Evolutionary conservation across 2,113 vertebrate species (phyloP).

Genomic region (Cebidichthys violaceus): DNA sequence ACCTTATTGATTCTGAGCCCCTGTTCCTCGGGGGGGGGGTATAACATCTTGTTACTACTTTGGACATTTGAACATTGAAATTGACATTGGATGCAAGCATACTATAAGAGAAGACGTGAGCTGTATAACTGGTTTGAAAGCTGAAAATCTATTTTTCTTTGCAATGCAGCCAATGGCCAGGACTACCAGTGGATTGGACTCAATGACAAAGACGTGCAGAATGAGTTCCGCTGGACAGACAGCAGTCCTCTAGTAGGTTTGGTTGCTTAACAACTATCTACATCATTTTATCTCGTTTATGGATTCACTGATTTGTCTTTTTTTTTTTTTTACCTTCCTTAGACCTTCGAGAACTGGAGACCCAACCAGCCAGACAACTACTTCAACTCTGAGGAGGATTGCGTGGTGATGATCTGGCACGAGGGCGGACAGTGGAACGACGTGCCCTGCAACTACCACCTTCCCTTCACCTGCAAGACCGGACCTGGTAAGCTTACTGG

Average conservation of each 20-base stretch:
- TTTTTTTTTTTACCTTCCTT: neutral
- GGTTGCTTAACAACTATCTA: neutral
- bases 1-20: neutral
- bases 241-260: slow-evolving; percentile 89
- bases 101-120: neutral
- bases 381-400: slow-evolving; percentile 91
- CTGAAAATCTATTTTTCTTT: slow-evolving; percentile 13
- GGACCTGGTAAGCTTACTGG: slow-evolving; percentile 86
- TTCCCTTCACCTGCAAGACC: slow-evolving; percentile 96
- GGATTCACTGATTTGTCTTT: neutral
- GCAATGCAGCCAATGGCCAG: slow-evolving; percentile 85
- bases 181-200: slow-evolving; percentile 98
- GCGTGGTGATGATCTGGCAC: slow-evolving; percentile 95
- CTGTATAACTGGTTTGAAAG: neutral
- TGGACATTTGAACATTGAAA: neutral
- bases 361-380: slow-evolving; percentile 95
- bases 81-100: neutral
- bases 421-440: slow-evolving; percentile 95
- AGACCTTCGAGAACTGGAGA: slow-evolving; percentile 94
- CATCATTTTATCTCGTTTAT: neutral
- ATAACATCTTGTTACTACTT: neutral
- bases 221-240: slow-evolving; percentile 95
- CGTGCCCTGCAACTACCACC: slow-evolving; percentile 94
- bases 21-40: neutral
- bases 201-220: slow-evolving; percentile 90